Evolutionary conservation across 2,888 invertebrate genomes (phyloP), one percentile per base, ranked within the genome.

Genomic region (Watsonalla cultraria): DNA sequence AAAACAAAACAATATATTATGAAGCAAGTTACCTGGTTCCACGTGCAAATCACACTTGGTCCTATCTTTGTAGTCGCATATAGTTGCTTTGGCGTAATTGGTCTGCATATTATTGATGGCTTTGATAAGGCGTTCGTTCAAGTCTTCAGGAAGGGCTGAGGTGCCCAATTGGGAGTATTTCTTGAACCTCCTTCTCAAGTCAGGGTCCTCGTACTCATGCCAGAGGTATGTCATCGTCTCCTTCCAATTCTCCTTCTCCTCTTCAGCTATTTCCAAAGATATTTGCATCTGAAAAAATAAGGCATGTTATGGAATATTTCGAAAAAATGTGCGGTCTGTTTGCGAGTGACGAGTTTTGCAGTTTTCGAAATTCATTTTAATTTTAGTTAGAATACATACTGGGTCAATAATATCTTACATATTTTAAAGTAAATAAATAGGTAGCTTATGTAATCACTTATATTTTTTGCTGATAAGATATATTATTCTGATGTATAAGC

Each of bases 41-140:
- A 96, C 90, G 47, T 93, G 86, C 11, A 96, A 80, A 68, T 95
- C 93, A 70, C 96, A 96, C 57, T 94, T 94, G 0, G 71, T 87
- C 8, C 75, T 80, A 61, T 95, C 84, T 7, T 92, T 91, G 65
- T 90, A 95, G 59, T 93, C 93, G 69, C 96, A 96, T 11, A 96
- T 93, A 58, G 94, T 95, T 0, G 96, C 95, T 52, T 92, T 96
- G 0, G 95, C 94, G 73, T 95, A 96, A 13, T 93, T 94, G 0
- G 93, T 90, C 72, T 94, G 91, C 96, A 97, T 96, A 13, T 93
- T 92, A 46, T 92, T 93, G 8, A 94, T 80, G 0, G 93, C 92
- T 61, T 92, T 91, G 51, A 93, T 91, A 8, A 94, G 84, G 48
- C 93, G 91, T 51, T 92, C 92, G 62, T 92, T 93, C 61, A 94